These are phyloP conservation scores for Anthopleura sola DNA, from an alignment of 64 coral and sea anemone species.

Conservation along the genomic window DNA sequence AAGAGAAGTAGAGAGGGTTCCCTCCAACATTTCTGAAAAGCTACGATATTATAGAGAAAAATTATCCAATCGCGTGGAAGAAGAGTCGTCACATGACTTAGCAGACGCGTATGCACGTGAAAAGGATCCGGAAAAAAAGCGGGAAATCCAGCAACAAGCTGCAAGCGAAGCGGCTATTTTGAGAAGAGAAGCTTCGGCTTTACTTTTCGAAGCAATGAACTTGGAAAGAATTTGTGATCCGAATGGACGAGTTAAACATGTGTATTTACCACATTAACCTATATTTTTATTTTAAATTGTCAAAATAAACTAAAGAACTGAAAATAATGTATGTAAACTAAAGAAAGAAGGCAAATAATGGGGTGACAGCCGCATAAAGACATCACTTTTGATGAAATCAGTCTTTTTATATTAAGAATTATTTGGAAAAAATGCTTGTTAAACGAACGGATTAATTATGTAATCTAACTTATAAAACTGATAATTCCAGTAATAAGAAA, in stretches of 20 bases:
- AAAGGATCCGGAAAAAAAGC: slow-evolving; percentile 29
- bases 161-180: slow-evolving; percentile 63
- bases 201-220: slow-evolving; percentile 76
- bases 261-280: slow-evolving; percentile 57
- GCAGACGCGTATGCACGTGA: slow-evolving; percentile 41
- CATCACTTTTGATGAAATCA: too few relatives aligned
- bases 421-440: too few relatives aligned
- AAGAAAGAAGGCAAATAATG: too few relatives aligned
- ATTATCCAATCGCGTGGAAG: not conserved
- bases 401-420: too few relatives aligned
- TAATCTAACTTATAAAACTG: too few relatives aligned
- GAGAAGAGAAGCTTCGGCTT: slow-evolving; percentile 66
- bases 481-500: too few relatives aligned
- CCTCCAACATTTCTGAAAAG: slow-evolving; percentile 31
- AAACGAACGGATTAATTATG: too few relatives aligned
- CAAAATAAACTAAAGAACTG: not conserved
- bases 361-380: too few relatives aligned
- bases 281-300: not conserved
- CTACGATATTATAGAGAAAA: slow-evolving; percentile 39
- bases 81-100: slow-evolving; percentile 45
- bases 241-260: slow-evolving; percentile 74
- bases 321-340: not conserved
- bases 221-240: slow-evolving; percentile 77
- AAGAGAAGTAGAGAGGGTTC: not conserved
- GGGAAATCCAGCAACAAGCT: slow-evolving; percentile 52